These are phyloP conservation scores for mouse (Mus musculus) DNA, from an alignment of 2,113 vertebrate genomes.

Conservation along the genomic window GRCm39 chr9:13582501-13583000, in stretches of 20 bases:
- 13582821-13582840: neutral
- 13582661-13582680: conserved; percentile 36
- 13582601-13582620: conserved; percentile 46
- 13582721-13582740: neutral
- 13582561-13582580: conserved; percentile 8
- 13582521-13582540: conserved; percentile 28
- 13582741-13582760: neutral
- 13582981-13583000: neutral
- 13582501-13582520: conserved; percentile 61
- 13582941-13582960: neutral
- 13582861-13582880: neutral
- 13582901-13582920: neutral
- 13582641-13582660: neutral
- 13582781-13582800: neutral
- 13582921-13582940: neutral
- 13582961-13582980: neutral
- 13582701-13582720: neutral
- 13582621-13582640: conserved; percentile 31
- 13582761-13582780: neutral
- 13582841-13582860: neutral
- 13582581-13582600: conserved; percentile 49
- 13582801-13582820: neutral
- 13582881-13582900: neutral
- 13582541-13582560: conserved; percentile 51
- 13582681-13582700: neutral